Evolutionary conservation across 1,140 invertebrate species (phyloP).

Genomic region (Lamellibrachia luymesi): DNA sequence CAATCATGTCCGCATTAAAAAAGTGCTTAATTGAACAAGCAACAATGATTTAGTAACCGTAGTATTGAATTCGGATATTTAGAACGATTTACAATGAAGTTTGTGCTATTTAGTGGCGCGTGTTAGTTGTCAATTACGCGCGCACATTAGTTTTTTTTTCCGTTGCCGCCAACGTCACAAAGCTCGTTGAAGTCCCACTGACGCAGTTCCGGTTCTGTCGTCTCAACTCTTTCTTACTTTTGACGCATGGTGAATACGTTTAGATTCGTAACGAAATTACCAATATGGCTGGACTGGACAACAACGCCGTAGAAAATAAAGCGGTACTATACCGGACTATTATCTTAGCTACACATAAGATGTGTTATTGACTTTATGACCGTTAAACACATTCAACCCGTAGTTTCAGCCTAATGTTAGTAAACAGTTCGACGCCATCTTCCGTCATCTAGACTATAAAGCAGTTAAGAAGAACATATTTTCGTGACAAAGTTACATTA

Average conservation of each 20-base stretch:
- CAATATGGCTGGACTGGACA: background rate
- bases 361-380: no score
- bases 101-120: background rate
- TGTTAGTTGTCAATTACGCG: background rate
- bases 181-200: background rate
- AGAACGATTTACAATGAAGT: background rate
- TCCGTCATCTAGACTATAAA: background rate
- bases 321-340: no score
- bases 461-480: no score
- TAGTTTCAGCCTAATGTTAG: no score
- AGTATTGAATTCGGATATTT: background rate
- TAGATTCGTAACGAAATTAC: background rate
- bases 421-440: background rate
- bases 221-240: background rate
- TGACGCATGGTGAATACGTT: background rate
- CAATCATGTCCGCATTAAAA: background rate
- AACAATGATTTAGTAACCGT: background rate
- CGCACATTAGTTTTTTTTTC: background rate
- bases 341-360: no score
- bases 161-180: background rate
- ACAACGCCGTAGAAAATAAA: no score
- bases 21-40: background rate
- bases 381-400: no score
- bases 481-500: no score
- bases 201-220: background rate